Base-by-base conservation (phyloP, 2,888 invertebrate species). In the Beris chalybata region DNA sequence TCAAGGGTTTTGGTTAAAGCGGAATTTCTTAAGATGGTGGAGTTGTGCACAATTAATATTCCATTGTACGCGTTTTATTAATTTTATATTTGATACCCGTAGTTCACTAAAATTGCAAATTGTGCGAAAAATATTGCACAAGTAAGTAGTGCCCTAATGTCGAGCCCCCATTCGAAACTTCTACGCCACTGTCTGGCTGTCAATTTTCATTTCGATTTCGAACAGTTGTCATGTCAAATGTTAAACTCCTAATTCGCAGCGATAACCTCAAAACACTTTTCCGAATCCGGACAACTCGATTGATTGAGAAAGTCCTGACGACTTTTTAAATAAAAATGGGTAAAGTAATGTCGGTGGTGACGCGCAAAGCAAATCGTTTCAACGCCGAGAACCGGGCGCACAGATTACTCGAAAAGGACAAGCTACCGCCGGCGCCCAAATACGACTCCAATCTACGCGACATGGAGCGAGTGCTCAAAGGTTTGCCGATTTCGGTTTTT, bases 321-420 rank as follows among this genome's bases (percentile, higher is more conserved):
- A 15, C 6, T 11, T 54, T 31, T 54, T 54, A 32, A 31, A 4
- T 12, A 4, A 54, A 54, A 76, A 90, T 90, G 90, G 90, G 90
- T 73, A 86, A 85, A 79, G 83, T 85, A 73, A 81, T 85, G 71
- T 85, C 90, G 1, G 79, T 81, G 72, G 79, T 87, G 57, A 79
- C 83, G 30, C 81, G 86, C 68, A 88, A 89, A 15, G 73, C 84
- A 13, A 86, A 86, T 76, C 85, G 87, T 31, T 90, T 87, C 73
- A 92, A 93, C 79, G 84, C 90, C 3, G 92, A 91, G 76, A 88
- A 85, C 78, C 86, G 93, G 70, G 91, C 91, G 31, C 87, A 89
- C 73, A 87, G 87, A 73, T 79, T 88, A 22, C 85, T 93, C 71
- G 86, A 87, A 53, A 89, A 89, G 76, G 84, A 83, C 4, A 80